A percentile compares a stretch with the other conserved stretches of the same genome.
Conservation (phyloP, 1,140 invertebrate species). For the Ctenoplectra terminalis region DNA sequence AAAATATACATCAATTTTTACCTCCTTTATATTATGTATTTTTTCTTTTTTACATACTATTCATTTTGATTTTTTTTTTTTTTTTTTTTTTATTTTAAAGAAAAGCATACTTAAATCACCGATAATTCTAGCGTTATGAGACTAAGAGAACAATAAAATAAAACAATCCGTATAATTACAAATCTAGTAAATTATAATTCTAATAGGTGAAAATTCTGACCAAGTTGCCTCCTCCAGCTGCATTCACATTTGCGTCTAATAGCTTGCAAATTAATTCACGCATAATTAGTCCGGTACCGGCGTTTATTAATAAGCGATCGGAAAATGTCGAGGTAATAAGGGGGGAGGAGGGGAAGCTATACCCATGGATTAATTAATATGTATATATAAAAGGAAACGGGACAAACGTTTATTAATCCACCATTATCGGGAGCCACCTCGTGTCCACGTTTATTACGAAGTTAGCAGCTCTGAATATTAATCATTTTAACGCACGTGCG, state of each 20-base stretch:
- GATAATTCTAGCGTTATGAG: too few relatives aligned
- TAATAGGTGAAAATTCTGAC: not conserved
- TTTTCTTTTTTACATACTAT: too few relatives aligned
- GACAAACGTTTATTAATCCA: not conserved
- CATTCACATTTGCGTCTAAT: not conserved
- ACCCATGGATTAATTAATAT: conserved; percentile 24
- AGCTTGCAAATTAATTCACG: conserved; percentile 24
- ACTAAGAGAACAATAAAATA: too few relatives aligned
- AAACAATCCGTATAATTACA: too few relatives aligned
- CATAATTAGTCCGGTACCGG: not conserved
- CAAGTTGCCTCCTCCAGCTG: not conserved
- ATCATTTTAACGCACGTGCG: conserved; percentile 28
- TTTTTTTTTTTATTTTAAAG: too few relatives aligned
- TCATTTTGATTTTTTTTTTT: too few relatives aligned
- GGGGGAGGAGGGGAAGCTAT: too few relatives aligned
- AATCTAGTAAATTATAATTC: not conserved
- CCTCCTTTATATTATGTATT: too few relatives aligned
- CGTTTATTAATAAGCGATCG: conserved; percentile 16
- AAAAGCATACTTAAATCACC: too few relatives aligned
- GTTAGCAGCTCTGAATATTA: conserved; percentile 22
- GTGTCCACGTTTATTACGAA: conserved; percentile 7
- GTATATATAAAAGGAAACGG: not conserved
- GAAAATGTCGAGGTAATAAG: conserved; percentile 5
- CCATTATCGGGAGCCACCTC: not conserved
- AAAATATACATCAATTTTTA: too few relatives aligned